Percentiles rank a stretch among this genome's conserved stretches.
These are phyloP conservation scores for Acronicta psi DNA, from an alignment of 2,888 invertebrate species.

Conservation along the genomic window DNA sequence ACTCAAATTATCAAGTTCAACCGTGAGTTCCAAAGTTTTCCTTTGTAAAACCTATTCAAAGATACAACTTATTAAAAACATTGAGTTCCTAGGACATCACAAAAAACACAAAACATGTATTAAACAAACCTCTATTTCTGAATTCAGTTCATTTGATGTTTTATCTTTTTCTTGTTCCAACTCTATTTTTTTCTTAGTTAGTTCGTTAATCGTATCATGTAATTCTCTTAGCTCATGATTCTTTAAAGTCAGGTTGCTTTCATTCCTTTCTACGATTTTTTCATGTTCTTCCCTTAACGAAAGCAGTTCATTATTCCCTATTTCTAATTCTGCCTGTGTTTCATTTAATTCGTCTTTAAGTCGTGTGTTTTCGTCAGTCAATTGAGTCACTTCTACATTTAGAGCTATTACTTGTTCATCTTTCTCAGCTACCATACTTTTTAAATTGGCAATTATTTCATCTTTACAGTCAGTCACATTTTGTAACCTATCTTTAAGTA, in stretches of 20 bases:
- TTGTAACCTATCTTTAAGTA: slow-evolving; percentile 80
- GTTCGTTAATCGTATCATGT: slow-evolving; percentile 65
- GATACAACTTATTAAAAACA: slow-evolving; percentile 50
- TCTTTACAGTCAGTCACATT: slow-evolving; percentile 73
- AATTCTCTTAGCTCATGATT: slow-evolving; percentile 73
- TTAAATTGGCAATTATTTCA: slow-evolving; percentile 72
- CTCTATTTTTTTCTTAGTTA: slow-evolving; percentile 58
- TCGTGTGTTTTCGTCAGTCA: slow-evolving; percentile 66
- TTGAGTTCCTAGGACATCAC: slow-evolving; percentile 54
- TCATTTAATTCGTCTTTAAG: slow-evolving; percentile 76
- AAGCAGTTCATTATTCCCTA: slow-evolving; percentile 74
- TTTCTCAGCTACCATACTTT: slow-evolving; percentile 72
- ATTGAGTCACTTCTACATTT: slow-evolving; percentile 78
- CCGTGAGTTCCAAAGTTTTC: slow-evolving; percentile 64
- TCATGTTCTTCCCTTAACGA: slow-evolving; percentile 74
- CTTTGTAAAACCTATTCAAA: slow-evolving; percentile 74
- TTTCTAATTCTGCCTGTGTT: slow-evolving; percentile 77
- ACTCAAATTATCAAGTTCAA: slow-evolving; percentile 53
- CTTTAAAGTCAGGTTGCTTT: slow-evolving; percentile 68
- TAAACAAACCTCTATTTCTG: slow-evolving; percentile 79
- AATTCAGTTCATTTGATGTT: slow-evolving; percentile 55
- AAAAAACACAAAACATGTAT: slow-evolving; percentile 41
- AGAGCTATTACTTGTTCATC: slow-evolving; percentile 73
- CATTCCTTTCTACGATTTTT: slow-evolving; percentile 63
- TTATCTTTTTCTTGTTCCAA: slow-evolving; percentile 63